phyloP scores from a whole-genome alignment of 2,113 vertebrate genomes.

The Mustelus asterias region DNA sequence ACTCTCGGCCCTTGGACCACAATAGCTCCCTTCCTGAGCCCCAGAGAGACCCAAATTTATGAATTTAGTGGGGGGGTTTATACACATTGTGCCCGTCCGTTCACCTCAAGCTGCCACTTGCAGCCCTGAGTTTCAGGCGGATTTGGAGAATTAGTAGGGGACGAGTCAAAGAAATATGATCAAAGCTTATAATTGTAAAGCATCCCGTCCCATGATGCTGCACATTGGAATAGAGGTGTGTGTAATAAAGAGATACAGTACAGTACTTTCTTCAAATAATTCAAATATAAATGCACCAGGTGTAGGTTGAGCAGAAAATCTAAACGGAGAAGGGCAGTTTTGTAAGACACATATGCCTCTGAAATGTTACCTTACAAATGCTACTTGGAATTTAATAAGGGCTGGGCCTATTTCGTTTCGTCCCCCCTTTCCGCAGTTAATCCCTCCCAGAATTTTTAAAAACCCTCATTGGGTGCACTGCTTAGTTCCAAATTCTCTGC shows the following conservation, averaged over 20 bases:
- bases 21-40: background rate
- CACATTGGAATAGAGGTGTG: background rate
- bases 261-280: background rate
- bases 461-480: background rate
- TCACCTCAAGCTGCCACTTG: background rate
- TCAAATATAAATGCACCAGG: background rate
- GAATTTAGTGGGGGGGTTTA: background rate
- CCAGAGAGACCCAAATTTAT: background rate
- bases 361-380: conserved; percentile 4
- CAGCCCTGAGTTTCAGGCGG: background rate
- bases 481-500: background rate
- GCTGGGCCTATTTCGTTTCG: background rate
- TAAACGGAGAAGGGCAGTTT: background rate
- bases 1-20: no score
- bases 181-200: background rate
- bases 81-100: background rate
- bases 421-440: background rate
- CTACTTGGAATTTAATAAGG: background rate
- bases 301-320: no score
- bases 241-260: background rate
- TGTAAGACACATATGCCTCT: background rate
- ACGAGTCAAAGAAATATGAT: background rate
- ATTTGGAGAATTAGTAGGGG: background rate
- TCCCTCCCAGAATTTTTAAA: background rate
- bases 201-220: background rate